Percentiles rank a stretch among this genome's conserved stretches.
Conservation (phyloP, 1,140 invertebrate species). For the Euura saliciscinereae region DNA sequence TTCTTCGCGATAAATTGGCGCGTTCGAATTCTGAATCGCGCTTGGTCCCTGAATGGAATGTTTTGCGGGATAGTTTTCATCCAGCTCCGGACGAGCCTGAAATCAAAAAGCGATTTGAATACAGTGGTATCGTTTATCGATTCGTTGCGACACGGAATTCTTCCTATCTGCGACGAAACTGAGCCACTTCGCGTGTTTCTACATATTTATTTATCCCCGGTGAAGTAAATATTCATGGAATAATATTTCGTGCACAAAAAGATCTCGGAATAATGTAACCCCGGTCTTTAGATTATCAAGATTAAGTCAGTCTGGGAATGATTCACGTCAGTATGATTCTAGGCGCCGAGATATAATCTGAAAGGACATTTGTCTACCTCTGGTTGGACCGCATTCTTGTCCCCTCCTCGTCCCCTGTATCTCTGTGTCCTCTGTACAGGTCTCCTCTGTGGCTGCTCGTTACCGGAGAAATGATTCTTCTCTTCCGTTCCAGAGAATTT, state of each 20-base stretch:
- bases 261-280: no score
- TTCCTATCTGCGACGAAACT: no score
- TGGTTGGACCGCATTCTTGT: conserved; percentile 26
- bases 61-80: not conserved
- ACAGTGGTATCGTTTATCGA: no score
- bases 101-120: not conserved
- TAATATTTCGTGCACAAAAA: no score
- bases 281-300: no score
- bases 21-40: not conserved
- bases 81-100: not conserved
- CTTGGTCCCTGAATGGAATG: not conserved
- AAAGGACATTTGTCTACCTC: conserved; percentile 23
- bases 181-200: no score
- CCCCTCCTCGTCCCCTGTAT: conserved; percentile 28
- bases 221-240: no score
- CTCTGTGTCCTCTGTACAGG: conserved; percentile 36
- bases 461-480: conserved; percentile 24
- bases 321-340: no score
- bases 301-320: no score
- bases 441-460: conserved; percentile 35
- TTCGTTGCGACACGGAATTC: no score
- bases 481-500: conserved; percentile 40
- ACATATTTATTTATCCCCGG: no score
- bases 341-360: not conserved
- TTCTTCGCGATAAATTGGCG: not conserved